Conservation (phyloP, 2,888 invertebrate species). For the Drosophila anomalata region DNA sequence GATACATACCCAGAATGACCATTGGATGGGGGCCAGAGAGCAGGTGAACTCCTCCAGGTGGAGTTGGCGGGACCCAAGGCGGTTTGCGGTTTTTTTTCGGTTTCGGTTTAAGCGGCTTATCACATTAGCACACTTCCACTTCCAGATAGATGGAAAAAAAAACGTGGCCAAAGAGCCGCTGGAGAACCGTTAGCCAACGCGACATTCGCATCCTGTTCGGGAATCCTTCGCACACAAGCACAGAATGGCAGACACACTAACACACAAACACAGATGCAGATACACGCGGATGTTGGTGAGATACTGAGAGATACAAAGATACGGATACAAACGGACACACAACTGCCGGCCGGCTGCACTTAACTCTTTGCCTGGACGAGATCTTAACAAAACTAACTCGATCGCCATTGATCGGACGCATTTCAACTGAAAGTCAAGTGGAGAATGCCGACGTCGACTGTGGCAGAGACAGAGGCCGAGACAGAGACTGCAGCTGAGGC, state of each 20-base stretch:
- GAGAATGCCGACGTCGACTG: constrained; percentile 44
- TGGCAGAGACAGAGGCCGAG: constrained; percentile 30
- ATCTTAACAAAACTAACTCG: constrained; percentile 82
- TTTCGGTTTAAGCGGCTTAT: constrained; percentile 45
- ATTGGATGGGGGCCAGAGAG: constrained; percentile 15
- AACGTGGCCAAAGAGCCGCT: constrained; percentile 22
- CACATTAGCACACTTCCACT: constrained; percentile 52
- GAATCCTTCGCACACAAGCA: constrained; percentile 34
- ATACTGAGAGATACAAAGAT: constrained; percentile 2
- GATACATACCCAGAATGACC: constrained; percentile 35
- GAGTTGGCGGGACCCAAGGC: constrained; percentile 20
- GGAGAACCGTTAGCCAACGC: constrained; percentile 44
- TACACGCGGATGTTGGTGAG: background rate
- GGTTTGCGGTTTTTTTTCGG: constrained; percentile 9
- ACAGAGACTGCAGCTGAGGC: constrained; percentile 43
- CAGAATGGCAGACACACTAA: background rate
- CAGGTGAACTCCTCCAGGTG: constrained; percentile 25
- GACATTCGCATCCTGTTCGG: constrained; percentile 45
- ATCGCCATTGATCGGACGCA: constrained; percentile 81
- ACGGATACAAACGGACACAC: constrained; percentile 7
- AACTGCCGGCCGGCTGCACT: constrained; percentile 64
- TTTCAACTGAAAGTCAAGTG: constrained; percentile 75
- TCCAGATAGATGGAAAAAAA: constrained; percentile 10
- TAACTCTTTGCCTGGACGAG: constrained; percentile 76
- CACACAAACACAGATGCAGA: background rate